Evolutionary conservation across 2,113 vertebrate genomes (phyloP), one percentile per base, ranked within the genome.

Genomic region (Anguilla japonica): DNA sequence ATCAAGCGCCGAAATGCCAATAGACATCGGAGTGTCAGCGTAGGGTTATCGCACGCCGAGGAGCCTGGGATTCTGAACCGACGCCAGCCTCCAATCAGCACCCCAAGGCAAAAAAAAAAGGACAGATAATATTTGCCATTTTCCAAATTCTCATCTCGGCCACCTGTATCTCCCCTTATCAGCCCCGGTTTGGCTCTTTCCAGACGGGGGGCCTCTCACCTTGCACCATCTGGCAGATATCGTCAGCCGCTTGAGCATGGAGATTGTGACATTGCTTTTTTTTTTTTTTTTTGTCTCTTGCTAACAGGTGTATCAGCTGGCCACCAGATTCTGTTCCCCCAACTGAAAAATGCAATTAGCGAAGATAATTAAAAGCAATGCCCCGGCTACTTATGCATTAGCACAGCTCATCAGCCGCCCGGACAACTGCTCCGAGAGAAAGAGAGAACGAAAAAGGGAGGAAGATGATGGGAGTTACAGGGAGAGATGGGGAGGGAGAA

Each of bases 321-420:
- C 56, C 56, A 43, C 81, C 50, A 81, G 67, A 82, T 84, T 87
- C 75, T 56, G 75, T 81, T 81, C 41, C 80, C 80, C 80, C 1
- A 41, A 81, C 41, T 16, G 39, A 46, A 0, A 67, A 81, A 79
- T 43, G 7, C 81, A 88, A 87, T 88, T 85, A 89, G 81, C 53
- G 86, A 82, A 83, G 22, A 50, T 84, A 86, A 90, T 89, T 89
- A 84, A 87, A 89, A 87, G 88, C n/a, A 79, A 82, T 84, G 83
- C 60, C 83, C 39, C 67, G 75, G 40, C 50, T 34, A 9, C 60
- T 20, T 67, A 67, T 22, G 60, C 26, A 20, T 67, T 0, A 67
- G 60, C 26, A 67, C 60, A 67, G 60, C 22, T 20, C 26, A 67
- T 26, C 60, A 26, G 60, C 60, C 5, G 20, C 20, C 60, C 26